Percentiles rank a stretch among this genome's conserved stretches.
These are phyloP conservation scores for Cervus canadensis DNA, from an alignment of 2,113 vertebrate species.

Conservation along the genomic window DNA sequence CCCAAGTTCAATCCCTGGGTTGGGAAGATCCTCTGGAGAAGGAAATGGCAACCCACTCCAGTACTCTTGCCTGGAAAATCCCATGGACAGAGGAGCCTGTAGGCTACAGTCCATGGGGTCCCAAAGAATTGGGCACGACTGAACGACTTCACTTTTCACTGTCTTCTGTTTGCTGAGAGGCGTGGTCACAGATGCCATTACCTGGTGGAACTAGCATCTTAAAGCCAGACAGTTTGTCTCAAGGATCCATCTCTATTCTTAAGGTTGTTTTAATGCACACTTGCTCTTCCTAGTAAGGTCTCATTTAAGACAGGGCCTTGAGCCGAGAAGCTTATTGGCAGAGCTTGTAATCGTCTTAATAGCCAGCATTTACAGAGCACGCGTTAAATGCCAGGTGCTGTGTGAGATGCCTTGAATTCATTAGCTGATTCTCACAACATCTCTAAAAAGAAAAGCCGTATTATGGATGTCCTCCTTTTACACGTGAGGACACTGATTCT, in stretches of 20 bases:
- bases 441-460: not conserved
- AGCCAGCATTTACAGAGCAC: conserved; percentile 5
- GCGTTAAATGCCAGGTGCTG: not conserved
- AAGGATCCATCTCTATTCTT: not conserved
- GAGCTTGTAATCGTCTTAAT: not conserved
- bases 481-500: not conserved
- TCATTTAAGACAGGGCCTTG: not conserved
- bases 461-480: not conserved
- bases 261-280: not conserved
- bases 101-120: too few species aligned
- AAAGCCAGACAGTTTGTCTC: not conserved
- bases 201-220: not conserved
- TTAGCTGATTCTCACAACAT: not conserved
- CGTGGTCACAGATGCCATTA: not conserved
- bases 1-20: too few species aligned
- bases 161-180: not conserved
- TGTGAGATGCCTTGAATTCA: not conserved
- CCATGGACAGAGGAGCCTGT: too few species aligned
- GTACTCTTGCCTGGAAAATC: too few species aligned
- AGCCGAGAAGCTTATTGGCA: not conserved
- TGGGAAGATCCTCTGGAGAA: too few species aligned
- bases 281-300: not conserved
- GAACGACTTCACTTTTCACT: too few species aligned
- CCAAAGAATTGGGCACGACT: too few species aligned
- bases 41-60: too few species aligned